Conservation (phyloP, 1,140 invertebrate species). For the Eriosoma lanigerum region DNA sequence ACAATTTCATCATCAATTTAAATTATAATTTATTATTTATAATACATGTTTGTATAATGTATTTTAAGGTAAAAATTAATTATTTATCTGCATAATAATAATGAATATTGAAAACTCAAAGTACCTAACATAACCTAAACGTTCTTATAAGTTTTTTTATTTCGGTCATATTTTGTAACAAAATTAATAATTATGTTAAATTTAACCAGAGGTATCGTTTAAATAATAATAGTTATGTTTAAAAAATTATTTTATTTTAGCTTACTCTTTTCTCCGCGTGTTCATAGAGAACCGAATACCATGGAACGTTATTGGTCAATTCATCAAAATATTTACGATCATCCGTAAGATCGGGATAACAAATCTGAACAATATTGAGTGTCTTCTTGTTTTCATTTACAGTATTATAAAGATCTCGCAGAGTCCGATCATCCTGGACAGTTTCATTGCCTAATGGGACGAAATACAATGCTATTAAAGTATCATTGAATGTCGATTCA, state of each 20-base stretch:
- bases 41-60: no score
- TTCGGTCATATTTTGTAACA: no score
- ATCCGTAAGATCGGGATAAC: constrained; percentile 25
- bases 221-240: no score
- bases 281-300: constrained; percentile 49
- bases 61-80: no score
- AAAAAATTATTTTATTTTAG: not conserved
- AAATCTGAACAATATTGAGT: constrained; percentile 32
- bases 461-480: constrained; percentile 40
- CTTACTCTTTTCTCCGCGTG: constrained; percentile 50
- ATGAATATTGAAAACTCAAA: no score
- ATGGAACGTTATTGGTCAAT: constrained; percentile 32
- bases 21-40: no score
- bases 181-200: no score
- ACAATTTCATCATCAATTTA: no score
- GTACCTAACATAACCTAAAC: no score
- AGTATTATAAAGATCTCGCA: constrained; percentile 37
- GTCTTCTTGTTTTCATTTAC: constrained; percentile 32
- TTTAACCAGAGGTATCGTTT: no score
- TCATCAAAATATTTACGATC: not conserved
- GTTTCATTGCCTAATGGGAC: constrained; percentile 22
- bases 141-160: no score
- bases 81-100: no score
- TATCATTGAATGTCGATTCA: not conserved
- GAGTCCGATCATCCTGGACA: not conserved